A percentile compares a stretch with the other conserved stretches of the same genome.
These are phyloP conservation scores for Euphonia xanthogaster DNA, from an alignment of 2,797 vertebrate species.

Conservation along the genomic window DNA sequence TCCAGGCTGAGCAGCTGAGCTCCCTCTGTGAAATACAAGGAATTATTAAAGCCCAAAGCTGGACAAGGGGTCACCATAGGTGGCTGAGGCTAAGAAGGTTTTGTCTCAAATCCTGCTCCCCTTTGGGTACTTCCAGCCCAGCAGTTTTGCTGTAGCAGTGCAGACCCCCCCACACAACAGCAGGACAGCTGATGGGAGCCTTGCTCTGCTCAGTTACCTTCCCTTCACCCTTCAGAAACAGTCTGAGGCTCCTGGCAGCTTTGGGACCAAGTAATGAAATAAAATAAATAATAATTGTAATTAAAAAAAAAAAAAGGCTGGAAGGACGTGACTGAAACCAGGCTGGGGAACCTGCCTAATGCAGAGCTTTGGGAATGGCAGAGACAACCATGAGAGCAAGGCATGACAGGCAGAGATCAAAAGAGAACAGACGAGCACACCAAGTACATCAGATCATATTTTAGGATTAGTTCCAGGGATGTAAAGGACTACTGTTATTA, in stretches of 20 bases:
- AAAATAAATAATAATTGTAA: neutral
- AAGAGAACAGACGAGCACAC: neutral
- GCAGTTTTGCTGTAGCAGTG: neutral
- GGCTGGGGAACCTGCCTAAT: neutral
- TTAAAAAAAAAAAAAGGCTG: neutral
- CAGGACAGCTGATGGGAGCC: neutral
- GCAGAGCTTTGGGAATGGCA: neutral
- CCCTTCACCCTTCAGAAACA: neutral
- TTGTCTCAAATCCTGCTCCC: neutral
- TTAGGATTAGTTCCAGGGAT: neutral
- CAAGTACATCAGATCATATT: neutral
- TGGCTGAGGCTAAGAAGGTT: neutral
- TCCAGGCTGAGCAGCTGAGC: neutral
- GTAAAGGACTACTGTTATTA: neutral
- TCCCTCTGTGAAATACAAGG: neutral
- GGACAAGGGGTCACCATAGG: neutral
- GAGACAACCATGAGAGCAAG: fast-evolving
- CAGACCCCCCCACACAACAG: neutral
- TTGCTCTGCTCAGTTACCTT: neutral
- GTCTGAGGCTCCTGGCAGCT: neutral
- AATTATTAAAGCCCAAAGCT: neutral
- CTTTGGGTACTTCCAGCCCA: neutral
- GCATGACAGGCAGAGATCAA: neutral
- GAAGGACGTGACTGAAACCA: neutral
- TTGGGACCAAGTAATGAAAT: neutral